Percentiles rank a stretch among this genome's conserved stretches.
phyloP scores from a whole-genome alignment of 1,140 invertebrate species.

The Leptinotarsa defecta region DNA sequence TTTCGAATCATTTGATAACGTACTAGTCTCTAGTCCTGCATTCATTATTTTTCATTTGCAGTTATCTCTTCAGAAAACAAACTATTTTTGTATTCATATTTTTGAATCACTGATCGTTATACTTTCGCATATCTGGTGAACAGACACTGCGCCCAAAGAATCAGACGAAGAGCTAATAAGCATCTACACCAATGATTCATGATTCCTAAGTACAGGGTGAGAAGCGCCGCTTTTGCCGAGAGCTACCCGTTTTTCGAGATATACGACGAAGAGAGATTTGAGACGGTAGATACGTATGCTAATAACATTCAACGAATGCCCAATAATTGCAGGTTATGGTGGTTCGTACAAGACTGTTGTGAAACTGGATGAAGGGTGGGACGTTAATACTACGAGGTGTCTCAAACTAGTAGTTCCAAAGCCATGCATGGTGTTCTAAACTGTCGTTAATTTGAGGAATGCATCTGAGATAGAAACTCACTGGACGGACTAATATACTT shows the following conservation, averaged over 20 bases:
- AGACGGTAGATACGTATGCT: slow-evolving; percentile 3
- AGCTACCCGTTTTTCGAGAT: neutral
- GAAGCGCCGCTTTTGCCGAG: neutral
- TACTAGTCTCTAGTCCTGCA: no score
- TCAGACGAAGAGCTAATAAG: neutral
- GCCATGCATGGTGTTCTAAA: no score
- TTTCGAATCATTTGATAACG: no score
- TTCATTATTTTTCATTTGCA: no score
- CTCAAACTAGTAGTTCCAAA: no score
- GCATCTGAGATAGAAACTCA: no score
- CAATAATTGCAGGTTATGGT: neutral
- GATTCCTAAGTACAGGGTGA: slow-evolving; percentile 22
- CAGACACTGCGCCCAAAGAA: neutral
- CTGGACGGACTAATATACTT: no score
- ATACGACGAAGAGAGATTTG: slow-evolving; percentile 1
- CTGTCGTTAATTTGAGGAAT: no score
- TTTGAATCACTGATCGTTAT: neutral
- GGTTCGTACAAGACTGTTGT: neutral
- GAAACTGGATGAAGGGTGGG: neutral
- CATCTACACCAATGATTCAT: slow-evolving; percentile 18
- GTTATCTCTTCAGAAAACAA: no score
- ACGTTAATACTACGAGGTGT: no score
- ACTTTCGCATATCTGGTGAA: neutral
- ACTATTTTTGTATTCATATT: no score
- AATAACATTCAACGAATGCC: slow-evolving; percentile 5